Evolutionary conservation across 2,888 invertebrate species (phyloP).

Genomic region (Drosophila histrio): DNA sequence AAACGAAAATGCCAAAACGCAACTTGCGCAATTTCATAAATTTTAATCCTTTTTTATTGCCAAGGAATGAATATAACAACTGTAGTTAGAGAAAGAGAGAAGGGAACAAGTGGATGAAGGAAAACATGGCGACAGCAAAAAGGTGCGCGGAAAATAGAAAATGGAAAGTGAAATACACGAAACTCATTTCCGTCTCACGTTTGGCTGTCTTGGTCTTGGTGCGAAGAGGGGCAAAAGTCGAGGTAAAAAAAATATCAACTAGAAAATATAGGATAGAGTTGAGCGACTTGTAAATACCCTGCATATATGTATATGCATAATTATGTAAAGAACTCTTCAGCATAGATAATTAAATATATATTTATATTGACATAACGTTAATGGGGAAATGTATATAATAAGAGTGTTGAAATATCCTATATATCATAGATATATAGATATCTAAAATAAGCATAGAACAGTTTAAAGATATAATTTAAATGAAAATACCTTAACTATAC

Average conservation of each 20-base stretch:
- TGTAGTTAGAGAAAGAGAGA: background rate
- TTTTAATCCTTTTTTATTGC: constrained; percentile 80
- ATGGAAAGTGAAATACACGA: constrained; percentile 73
- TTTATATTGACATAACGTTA: too few relatives aligned
- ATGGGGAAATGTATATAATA: too few relatives aligned
- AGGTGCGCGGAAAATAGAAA: constrained; percentile 49
- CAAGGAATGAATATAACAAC: constrained; percentile 29
- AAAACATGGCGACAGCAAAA: constrained; percentile 17
- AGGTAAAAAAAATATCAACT: constrained; percentile 21
- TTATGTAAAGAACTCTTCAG: background rate
- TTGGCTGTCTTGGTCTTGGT: constrained; percentile 16
- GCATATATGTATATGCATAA: too few relatives aligned
- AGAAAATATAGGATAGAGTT: background rate
- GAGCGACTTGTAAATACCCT: constrained; percentile 4
- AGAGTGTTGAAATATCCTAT: too few relatives aligned
- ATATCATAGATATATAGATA: too few relatives aligned
- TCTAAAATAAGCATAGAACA: too few relatives aligned
- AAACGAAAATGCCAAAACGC: constrained; percentile 57
- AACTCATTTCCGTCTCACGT: constrained; percentile 69
- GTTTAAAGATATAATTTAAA: too few relatives aligned
- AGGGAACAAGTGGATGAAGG: background rate
- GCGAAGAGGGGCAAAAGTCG: background rate
- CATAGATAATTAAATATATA: background rate
- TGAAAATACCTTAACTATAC: too few relatives aligned
- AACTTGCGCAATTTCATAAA: constrained; percentile 75